Evolutionary conservation across 2,113 vertebrate genomes (phyloP).

Genomic region (Stictonetta naevosa): DNA sequence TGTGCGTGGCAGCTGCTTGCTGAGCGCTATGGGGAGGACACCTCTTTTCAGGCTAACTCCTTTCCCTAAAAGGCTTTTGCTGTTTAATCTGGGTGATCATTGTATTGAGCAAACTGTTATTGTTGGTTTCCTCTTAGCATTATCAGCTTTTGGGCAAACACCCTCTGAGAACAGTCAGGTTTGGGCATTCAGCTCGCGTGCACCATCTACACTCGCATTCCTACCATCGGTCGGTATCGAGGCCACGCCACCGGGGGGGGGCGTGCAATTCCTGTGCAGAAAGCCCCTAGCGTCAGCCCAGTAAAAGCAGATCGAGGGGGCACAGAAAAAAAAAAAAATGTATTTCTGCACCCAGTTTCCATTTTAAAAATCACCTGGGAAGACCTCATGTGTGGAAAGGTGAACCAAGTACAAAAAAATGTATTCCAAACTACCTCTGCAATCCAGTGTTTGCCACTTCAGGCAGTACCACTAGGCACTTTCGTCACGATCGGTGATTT

Average conservation of each 20-base stretch:
- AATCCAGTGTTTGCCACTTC: not conserved
- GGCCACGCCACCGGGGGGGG: not conserved
- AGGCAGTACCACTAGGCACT: not conserved
- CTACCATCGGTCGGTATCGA: not conserved
- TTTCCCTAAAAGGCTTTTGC: not conserved
- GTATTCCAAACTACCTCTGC: not conserved
- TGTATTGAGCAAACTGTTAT: not conserved
- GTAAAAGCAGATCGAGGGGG: not conserved
- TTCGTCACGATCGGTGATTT: not conserved
- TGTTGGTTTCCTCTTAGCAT: not conserved
- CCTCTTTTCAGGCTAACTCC: not conserved
- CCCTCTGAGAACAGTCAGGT: not conserved
- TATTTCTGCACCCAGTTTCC: not conserved
- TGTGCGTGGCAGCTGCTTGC: not conserved
- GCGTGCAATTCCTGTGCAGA: not conserved
- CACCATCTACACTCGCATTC: not conserved
- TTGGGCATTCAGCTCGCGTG: not conserved
- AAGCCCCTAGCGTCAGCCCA: not conserved
- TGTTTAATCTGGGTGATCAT: not conserved
- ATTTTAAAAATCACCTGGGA: not conserved
- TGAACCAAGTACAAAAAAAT: not conserved
- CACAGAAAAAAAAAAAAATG: not conserved
- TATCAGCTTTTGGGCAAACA: constrained; percentile 1
- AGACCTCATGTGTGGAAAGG: not conserved
- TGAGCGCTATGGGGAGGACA: fast-evolving